Base-by-base conservation (phyloP, 2,797 vertebrate species). In the Xyrichtys novacula region DNA sequence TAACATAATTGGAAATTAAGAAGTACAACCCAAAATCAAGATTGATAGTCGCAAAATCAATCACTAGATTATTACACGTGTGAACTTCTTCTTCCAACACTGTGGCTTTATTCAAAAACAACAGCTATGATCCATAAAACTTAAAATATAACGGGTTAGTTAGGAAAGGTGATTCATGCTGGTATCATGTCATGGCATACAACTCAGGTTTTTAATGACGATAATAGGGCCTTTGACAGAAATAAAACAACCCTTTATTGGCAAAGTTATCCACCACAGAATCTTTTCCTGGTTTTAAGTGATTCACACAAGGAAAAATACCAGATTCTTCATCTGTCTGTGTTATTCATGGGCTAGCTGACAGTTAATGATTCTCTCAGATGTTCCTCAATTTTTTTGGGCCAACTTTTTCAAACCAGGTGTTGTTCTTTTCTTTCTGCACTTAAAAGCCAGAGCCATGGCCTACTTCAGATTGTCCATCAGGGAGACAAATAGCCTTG, bases 311-410 rank as follows among this genome's bases (percentile, higher is more conserved):
- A 50, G 71, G 43, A 65, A 39, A 31, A 75, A 68, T 69, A 50
- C 57, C 25, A 57, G 78, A 78, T 85, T 78, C 60, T 76, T 76
- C 19, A 16, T 77, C 63, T 58, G 50, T 63, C 62, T 76, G 17
- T 52, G 65, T 76, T 81, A 77, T 84, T 87, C 53, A 76, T 71
- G 31, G 57, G 32, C 29, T 10, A 15, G 34, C 63, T 76, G 74
- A 85, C 69, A 70, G 64, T 67, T 78, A 84, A 89, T 23, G 58
- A 56, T 78, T 88, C 63, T 47, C 26, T 90, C 86, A 87, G 77
- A 83, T 84, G 80, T 80, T 81, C 25, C 39, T 53, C 5, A 25
- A 42, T 48, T 17, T 61, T 54, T 47, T 7, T 20, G 22, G 17
- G 65, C 76, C 73, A 77, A 12, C 49, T 48, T 58, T 58, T 15